Evolutionary conservation across 2,113 vertebrate species (phyloP).

Genomic region (Holacanthus passer): DNA sequence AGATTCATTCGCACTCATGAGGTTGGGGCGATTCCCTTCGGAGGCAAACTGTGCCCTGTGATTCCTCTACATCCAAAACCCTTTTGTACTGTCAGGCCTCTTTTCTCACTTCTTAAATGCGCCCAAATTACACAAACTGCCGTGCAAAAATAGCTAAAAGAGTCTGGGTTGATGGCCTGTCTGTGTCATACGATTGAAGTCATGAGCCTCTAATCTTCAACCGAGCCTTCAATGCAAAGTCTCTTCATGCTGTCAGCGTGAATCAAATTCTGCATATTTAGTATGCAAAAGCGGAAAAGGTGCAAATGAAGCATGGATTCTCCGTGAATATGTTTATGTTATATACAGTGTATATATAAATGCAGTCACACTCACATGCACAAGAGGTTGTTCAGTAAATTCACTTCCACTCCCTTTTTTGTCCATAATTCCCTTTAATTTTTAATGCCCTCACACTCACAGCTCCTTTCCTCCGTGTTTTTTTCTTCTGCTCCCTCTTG

Average conservation of each 20-base stretch:
- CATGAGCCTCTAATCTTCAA: slow-evolving; percentile 20
- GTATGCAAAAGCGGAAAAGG: neutral
- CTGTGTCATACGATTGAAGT: slow-evolving; percentile 27
- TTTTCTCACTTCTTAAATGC: neutral
- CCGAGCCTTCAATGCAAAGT: slow-evolving; percentile 14
- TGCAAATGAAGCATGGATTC: neutral
- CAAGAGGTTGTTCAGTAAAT: neutral
- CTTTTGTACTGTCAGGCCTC: neutral
- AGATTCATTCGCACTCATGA: slow-evolving; percentile 26
- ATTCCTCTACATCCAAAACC: slow-evolving; percentile 10
- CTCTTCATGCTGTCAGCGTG: neutral
- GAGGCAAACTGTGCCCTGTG: slow-evolving; percentile 4
- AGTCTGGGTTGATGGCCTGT: slow-evolving; percentile 2
- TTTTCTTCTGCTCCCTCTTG: neutral
- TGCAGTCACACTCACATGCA: neutral
- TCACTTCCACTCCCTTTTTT: neutral
- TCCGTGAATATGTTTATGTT: neutral
- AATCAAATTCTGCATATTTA: neutral
- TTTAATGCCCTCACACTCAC: neutral
- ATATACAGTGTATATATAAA: too few relatives aligned
- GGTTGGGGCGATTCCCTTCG: slow-evolving; percentile 14
- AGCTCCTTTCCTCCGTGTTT: neutral
- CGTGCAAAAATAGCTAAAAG: slow-evolving; percentile 11
- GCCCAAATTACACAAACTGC: slow-evolving; percentile 3
- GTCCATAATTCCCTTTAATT: neutral